Conservation (phyloP, 2,888 invertebrate species). For the Himalopsyche anomala region DNA sequence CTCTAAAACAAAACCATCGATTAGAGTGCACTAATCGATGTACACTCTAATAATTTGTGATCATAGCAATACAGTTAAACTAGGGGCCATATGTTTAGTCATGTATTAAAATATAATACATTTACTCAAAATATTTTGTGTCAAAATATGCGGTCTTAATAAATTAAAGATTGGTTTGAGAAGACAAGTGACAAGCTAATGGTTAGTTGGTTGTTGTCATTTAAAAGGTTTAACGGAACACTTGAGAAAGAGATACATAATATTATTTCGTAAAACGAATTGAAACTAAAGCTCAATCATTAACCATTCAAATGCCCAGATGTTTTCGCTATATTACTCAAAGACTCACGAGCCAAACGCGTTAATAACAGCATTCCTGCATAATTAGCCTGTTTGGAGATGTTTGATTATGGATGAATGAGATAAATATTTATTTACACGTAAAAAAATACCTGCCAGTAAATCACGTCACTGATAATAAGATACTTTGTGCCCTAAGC, state of each 20-base stretch:
- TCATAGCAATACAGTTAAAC: no score
- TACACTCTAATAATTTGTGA: no score
- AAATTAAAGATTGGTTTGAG: no score
- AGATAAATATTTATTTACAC: constrained; percentile 6
- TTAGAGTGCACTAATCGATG: no score
- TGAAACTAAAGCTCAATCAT: neutral
- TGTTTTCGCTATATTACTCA: neutral
- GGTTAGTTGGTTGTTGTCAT: neutral
- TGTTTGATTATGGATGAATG: constrained; percentile 22
- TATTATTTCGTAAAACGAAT: neutral
- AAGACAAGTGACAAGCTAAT: no score
- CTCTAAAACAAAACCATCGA: no score
- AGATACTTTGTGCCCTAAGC: constrained; percentile 5
- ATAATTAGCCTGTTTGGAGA: neutral
- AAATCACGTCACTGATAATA: neutral
- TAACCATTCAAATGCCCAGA: constrained; percentile 7
- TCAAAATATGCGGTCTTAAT: no score
- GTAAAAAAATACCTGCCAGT: neutral
- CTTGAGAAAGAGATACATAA: neutral
- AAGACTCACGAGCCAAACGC: neutral
- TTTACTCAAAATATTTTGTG: no score
- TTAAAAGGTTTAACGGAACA: neutral
- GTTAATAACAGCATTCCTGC: constrained; percentile 14
- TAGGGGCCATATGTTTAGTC: no score
- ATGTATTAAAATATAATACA: no score